Evolutionary conservation across 2,797 vertebrate species (phyloP), one percentile per base, ranked within the genome.

Genomic region (Lacerta viridis): DNA sequence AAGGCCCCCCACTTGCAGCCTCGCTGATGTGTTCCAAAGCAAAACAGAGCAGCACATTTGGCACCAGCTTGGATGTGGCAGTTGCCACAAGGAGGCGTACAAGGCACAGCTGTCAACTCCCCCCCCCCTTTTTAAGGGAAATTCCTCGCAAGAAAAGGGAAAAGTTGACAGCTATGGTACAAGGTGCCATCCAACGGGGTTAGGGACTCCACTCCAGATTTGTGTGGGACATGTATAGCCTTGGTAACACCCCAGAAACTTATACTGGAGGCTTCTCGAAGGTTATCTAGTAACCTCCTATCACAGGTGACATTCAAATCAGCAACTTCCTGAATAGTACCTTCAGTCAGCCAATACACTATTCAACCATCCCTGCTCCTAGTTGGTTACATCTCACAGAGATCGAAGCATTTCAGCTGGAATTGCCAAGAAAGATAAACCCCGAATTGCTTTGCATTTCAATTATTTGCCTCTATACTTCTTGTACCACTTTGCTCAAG

Each of bases 351-450:
- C 74, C 74, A 39, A 36, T 74, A 33, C 17, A 36, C 33, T 74
- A 41, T 25, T 3, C 7, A 43, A 43, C 9, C 74, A 76, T 76
- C 3, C 36, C 39, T 76, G 36, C 74, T 76, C 39, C 39, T 41
- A 43, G 74, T 20, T 39, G 20, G 39, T 20, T 76, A 43, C 25
- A 23, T 76, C 74, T 8, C 7, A 41, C 2, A 41, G 18, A 76
- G 36, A 23, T 39, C 39, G 20, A 41, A 75, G 74, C 23, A 2
- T 75, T 25, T 43, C 20, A 4, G 4, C 10, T 76, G 75, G 75
- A 76, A 76, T 76, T 77, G 75, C 75, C 46, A 77, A 15, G 75
- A 29, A 77, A 77, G 46, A 46, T 77, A 46, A 77, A 46, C 41
- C 41, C 41, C 29, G 3, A 77, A 46, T 29, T 46, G 75, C 75